Conservation (phyloP, 2,113 vertebrate species). For the Copsychus sechellarum region DNA sequence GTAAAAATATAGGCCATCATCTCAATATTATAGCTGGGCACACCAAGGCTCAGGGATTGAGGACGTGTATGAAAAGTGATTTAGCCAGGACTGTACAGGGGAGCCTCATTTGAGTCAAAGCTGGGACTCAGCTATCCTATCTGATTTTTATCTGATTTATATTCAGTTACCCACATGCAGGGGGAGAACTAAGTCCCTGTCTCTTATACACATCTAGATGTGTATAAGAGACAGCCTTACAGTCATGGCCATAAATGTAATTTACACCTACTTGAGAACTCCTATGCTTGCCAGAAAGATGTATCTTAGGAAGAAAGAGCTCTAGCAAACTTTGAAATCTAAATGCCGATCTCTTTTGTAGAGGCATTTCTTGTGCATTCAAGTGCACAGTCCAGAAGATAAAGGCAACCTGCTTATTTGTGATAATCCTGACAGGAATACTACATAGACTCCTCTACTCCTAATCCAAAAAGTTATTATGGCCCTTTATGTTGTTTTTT, state of each 20-base stretch:
- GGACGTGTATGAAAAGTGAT: background rate
- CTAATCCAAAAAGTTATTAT: background rate
- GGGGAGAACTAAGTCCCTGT: background rate
- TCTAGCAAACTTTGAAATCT: constrained; percentile 16
- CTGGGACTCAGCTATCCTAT: background rate
- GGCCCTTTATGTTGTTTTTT: background rate
- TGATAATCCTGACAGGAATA: background rate
- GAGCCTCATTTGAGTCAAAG: background rate
- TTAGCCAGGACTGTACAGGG: background rate
- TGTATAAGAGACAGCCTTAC: no score
- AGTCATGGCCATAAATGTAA: constrained; percentile 52
- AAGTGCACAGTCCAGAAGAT: background rate
- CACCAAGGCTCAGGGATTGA: background rate
- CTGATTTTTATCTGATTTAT: constrained; percentile 23
- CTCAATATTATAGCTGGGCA: background rate
- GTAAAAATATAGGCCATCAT: constrained; percentile 5
- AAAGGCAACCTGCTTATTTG: background rate
- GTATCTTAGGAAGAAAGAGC: constrained; percentile 1
- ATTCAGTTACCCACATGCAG: background rate
- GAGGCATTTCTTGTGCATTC: background rate
- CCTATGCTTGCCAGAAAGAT: constrained; percentile 21
- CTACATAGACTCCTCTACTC: background rate
- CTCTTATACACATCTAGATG: no score
- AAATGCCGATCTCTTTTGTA: background rate
- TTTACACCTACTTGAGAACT: constrained; percentile 50